Conservation (phyloP, 2,888 invertebrate genomes). For the Cyclophora punctaria region DNA sequence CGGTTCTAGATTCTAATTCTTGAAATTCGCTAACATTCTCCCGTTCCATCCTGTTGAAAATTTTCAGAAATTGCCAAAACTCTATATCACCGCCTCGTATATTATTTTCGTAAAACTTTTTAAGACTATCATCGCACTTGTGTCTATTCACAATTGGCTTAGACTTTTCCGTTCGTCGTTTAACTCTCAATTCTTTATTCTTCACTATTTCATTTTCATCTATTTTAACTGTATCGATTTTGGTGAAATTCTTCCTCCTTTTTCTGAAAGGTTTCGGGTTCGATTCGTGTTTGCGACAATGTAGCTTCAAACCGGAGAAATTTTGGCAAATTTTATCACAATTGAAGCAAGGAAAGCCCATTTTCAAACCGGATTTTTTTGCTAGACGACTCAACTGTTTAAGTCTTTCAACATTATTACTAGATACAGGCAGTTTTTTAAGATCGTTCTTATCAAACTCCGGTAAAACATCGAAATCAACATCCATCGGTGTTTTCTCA, state of each 20-base stretch:
- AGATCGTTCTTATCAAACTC: constrained; percentile 27
- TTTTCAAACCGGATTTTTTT: constrained; percentile 35
- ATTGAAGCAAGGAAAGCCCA: constrained; percentile 48
- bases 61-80: constrained; percentile 63
- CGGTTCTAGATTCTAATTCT: constrained; percentile 39
- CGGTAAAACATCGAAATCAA: constrained; percentile 29
- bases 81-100: constrained; percentile 54
- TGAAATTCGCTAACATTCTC: constrained; percentile 49
- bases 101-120: constrained; percentile 49
- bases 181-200: neutral
- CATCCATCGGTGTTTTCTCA: constrained; percentile 30
- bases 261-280: constrained; percentile 43
- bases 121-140: constrained; percentile 48
- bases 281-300: constrained; percentile 42
- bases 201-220: neutral
- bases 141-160: constrained; percentile 50
- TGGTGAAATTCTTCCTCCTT: constrained; percentile 9
- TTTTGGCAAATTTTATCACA: constrained; percentile 55
- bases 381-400: constrained; percentile 35
- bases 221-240: constrained; percentile 5
- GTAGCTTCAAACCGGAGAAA: constrained; percentile 45
- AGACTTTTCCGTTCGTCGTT: constrained; percentile 35
- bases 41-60: constrained; percentile 50
- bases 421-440: constrained; percentile 17
- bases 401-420: constrained; percentile 37